Percentiles rank a stretch among this genome's conserved stretches.
Evolutionary conservation across 2,797 vertebrate genomes (phyloP).

Genomic region (Cryptoprocta ferox): DNA sequence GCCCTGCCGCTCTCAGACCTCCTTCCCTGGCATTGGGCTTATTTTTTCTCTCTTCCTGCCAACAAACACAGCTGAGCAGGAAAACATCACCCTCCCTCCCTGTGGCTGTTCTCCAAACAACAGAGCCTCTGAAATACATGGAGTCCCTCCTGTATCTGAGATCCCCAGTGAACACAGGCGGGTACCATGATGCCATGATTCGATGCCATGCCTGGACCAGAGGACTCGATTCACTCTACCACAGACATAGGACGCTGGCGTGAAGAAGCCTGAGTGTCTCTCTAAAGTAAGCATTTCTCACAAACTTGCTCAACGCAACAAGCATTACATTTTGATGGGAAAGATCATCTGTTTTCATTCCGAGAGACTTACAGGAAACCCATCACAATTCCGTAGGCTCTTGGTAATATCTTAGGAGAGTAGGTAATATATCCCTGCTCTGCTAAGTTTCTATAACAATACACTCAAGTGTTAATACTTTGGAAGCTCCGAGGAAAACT

Average conservation of each 20-base stretch:
- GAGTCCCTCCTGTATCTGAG: background rate
- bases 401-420: background rate
- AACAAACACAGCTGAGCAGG: rapidly evolving
- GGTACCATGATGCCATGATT: rapidly evolving
- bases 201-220: rapidly evolving
- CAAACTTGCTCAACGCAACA: background rate
- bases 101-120: background rate
- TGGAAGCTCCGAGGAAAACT: slow-evolving; percentile 12
- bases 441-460: background rate
- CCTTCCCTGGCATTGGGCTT: background rate
- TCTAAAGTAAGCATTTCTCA: background rate
- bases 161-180: background rate
- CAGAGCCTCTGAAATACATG: background rate
- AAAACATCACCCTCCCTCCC: background rate
- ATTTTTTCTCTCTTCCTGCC: background rate
- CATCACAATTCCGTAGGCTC: background rate
- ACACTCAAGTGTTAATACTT: background rate
- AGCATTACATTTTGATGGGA: slow-evolving; percentile 28
- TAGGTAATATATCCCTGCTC: background rate
- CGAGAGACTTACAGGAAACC: background rate
- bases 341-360: slow-evolving; percentile 59
- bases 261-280: background rate
- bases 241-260: background rate
- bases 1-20: rapidly evolving
- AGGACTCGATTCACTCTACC: background rate